phyloP scores from a whole-genome alignment of 2,888 invertebrate species.

The Sphaeridia pumilis region DNA sequence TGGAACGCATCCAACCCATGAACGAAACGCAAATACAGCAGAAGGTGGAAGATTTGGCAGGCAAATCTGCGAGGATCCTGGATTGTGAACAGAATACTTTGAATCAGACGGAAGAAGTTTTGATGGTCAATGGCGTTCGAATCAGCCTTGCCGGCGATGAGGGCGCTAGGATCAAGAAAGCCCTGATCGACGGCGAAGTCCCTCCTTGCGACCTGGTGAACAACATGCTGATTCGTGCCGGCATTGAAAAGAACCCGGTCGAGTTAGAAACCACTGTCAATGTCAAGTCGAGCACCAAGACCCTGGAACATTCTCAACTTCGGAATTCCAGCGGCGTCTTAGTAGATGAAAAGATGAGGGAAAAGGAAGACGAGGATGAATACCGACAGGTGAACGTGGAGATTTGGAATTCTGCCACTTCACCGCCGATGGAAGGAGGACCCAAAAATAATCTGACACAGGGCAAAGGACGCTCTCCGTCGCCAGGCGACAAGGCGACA shows the following conservation, averaged over 20 bases:
- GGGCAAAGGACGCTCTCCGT: neutral
- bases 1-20: constrained; percentile 40
- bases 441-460: neutral
- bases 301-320: constrained; percentile 58
- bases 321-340: constrained; percentile 51
- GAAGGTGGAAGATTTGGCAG: constrained; percentile 59
- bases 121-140: constrained; percentile 57
- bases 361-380: constrained; percentile 58
- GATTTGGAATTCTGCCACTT: constrained; percentile 28
- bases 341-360: constrained; percentile 55
- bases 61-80: constrained; percentile 56
- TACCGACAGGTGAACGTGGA: constrained; percentile 45
- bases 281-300: constrained; percentile 57
- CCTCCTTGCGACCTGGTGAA: constrained; percentile 59
- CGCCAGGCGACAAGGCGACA: neutral
- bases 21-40: constrained; percentile 60
- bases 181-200: constrained; percentile 49
- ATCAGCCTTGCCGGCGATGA: constrained; percentile 55
- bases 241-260: constrained; percentile 37
- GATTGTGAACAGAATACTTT: constrained; percentile 60
- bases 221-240: constrained; percentile 54
- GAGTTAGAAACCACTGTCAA: constrained; percentile 41
- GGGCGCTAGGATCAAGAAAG: constrained; percentile 54
- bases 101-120: constrained; percentile 56
- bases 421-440: neutral